Evolutionary conservation across 2,113 vertebrate species (phyloP).

Genomic region (Odocoileus virginianus): DNA sequence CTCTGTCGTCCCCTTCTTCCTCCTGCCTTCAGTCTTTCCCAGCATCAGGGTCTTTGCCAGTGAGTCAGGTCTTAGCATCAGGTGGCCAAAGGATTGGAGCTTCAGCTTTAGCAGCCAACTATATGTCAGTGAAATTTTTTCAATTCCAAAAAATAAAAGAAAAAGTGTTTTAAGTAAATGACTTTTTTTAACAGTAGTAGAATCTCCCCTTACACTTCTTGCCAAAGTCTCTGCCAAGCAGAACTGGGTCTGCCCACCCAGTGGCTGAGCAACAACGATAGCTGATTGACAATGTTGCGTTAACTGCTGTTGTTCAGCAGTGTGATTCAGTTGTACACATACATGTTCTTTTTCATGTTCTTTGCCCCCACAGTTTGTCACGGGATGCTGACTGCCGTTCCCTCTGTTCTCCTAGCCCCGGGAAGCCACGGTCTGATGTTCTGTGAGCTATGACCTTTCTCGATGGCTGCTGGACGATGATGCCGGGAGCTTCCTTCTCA

Average conservation of each 20-base stretch:
- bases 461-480: fast-evolving
- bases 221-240: not conserved
- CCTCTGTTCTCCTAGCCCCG: fast-evolving
- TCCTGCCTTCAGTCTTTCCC: not conserved
- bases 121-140: not conserved
- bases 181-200: not conserved
- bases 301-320: not conserved
- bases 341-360: not conserved
- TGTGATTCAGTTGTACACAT: not conserved
- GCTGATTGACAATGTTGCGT: not conserved
- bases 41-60: not conserved
- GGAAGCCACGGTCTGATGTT: fast-evolving
- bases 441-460: not conserved
- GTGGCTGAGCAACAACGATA: not conserved
- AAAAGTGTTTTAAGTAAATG: not conserved
- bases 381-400: not conserved
- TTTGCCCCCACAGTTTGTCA: not conserved
- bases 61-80: not conserved
- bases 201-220: not conserved
- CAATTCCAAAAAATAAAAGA: not conserved
- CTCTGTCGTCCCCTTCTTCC: not conserved
- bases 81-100: not conserved
- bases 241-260: not conserved
- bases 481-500: fast-evolving
- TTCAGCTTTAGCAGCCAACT: not conserved